Percentiles rank a stretch among this genome's conserved stretches.
These are phyloP conservation scores for Rhynchonycteris naso DNA, from an alignment of 2,797 vertebrate species.

Conservation along the genomic window DNA sequence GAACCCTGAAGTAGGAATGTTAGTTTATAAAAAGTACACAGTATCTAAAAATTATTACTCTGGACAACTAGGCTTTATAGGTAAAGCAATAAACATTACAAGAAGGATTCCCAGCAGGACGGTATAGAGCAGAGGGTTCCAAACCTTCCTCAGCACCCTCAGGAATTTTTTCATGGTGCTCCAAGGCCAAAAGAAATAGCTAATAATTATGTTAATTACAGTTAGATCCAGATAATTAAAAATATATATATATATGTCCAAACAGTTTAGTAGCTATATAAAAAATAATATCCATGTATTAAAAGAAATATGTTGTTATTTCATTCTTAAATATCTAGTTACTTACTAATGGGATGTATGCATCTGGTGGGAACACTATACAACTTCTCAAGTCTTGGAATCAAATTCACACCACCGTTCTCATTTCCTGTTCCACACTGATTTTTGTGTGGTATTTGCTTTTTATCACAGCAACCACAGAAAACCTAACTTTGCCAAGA, in stretches of 20 bases:
- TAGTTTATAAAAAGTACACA: not conserved
- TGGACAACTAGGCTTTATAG: not conserved
- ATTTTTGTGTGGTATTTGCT: slow-evolving; percentile 40
- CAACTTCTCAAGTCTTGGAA: not conserved
- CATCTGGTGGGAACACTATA: not conserved
- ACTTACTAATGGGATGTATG: not conserved
- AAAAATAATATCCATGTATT: slow-evolving; percentile 1
- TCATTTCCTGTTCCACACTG: not conserved
- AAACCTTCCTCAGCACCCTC: not conserved
- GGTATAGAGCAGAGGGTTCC: not conserved
- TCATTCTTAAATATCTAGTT: not conserved
- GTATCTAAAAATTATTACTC: slow-evolving; percentile 7
- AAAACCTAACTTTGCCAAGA: slow-evolving; percentile 32
- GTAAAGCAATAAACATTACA: not conserved
- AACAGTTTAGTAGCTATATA: slow-evolving; percentile 22
- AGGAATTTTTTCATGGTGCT: not conserved
- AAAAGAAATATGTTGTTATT: slow-evolving; percentile 22
- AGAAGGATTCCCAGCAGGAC: not conserved
- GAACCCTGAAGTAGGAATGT: not conserved
- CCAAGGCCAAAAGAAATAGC: slow-evolving; percentile 43
- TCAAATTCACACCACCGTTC: not conserved
- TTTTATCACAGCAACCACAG: not conserved
- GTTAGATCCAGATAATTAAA: not conserved
- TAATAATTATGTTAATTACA: slow-evolving; percentile 6
- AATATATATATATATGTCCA: not conserved